Evolutionary conservation across 2,113 vertebrate species (phyloP).

Genomic region (Phasianus colchicus): DNA sequence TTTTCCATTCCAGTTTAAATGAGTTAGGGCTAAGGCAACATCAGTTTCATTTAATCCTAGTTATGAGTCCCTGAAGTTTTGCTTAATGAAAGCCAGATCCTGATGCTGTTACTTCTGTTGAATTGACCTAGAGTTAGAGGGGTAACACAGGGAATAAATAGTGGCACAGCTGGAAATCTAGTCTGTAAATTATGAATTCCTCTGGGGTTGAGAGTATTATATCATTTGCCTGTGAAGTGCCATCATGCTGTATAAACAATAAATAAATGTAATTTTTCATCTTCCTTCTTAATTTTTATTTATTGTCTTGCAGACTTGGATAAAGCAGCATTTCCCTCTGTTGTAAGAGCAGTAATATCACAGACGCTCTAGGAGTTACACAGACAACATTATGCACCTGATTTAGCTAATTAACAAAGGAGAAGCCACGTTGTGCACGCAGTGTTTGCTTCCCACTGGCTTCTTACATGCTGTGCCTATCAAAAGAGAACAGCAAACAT

Average conservation of each 20-base stretch:
- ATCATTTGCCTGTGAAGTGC: not conserved
- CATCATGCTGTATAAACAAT: not conserved
- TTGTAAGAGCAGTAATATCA: not conserved
- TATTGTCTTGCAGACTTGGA: not conserved
- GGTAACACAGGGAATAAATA: not conserved
- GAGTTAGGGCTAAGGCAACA: not conserved
- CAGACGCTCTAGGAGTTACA: conserved; percentile 7
- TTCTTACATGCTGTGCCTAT: conserved; percentile 64
- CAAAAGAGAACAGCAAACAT: conserved; percentile 62
- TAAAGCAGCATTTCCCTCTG: not conserved
- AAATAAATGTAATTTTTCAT: not conserved
- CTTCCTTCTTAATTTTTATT: not conserved
- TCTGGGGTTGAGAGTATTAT: not conserved
- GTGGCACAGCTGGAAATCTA: not conserved
- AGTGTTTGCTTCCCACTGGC: conserved; percentile 57
- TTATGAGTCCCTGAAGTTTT: conserved; percentile 10
- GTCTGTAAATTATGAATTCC: not conserved
- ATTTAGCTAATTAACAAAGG: conserved; percentile 65
- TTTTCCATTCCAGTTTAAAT: not conserved
- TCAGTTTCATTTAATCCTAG: not conserved
- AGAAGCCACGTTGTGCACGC: conserved; percentile 6
- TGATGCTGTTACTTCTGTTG: not conserved
- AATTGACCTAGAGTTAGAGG: not conserved
- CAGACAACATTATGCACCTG: conserved; percentile 49
- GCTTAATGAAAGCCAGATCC: conserved; percentile 38